Evolutionary conservation across 2,113 vertebrate genomes (phyloP).

Genomic region (Ivindomyrus marchei): DNA sequence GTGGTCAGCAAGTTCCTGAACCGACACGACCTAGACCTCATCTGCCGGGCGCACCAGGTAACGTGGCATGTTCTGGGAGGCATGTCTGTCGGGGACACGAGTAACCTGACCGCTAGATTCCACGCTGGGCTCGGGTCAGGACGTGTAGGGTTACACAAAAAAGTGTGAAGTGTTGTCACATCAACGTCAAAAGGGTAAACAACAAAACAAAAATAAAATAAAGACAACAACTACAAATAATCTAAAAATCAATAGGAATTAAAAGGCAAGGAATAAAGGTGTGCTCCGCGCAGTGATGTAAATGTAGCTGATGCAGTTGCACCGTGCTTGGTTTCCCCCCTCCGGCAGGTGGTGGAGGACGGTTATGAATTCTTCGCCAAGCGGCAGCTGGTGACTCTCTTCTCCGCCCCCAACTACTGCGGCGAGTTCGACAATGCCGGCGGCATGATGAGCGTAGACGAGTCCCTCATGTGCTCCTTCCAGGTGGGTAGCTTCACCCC

Average conservation of each 20-base stretch:
- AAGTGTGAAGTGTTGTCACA: too few species aligned
- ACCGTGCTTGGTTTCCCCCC: neutral
- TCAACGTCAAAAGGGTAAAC: too few species aligned
- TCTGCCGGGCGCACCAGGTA: constrained; percentile 98
- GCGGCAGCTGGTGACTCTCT: constrained; percentile 78
- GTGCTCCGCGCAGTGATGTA: neutral
- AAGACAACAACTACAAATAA: neutral
- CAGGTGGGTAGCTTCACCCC: constrained; percentile 54
- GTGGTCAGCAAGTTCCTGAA: constrained; percentile 99
- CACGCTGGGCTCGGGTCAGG: neutral
- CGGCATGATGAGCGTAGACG: constrained; percentile 86
- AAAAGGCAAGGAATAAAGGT: neutral
- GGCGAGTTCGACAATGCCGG: constrained; percentile 85
- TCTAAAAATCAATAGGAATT: neutral
- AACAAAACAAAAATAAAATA: neutral
- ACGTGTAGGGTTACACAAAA: too few species aligned
- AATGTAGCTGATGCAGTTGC: neutral
- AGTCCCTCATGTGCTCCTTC: constrained; percentile 86
- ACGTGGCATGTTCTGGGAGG: neutral
- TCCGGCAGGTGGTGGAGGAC: constrained; percentile 76
- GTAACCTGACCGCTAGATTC: neutral
- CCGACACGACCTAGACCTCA: constrained; percentile 96
- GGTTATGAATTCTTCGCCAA: constrained; percentile 87
- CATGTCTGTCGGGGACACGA: neutral
- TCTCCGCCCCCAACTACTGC: constrained; percentile 83